Evolutionary conservation across 1,140 invertebrate genomes (phyloP).

Genomic region (Vanessa tameamea): DNA sequence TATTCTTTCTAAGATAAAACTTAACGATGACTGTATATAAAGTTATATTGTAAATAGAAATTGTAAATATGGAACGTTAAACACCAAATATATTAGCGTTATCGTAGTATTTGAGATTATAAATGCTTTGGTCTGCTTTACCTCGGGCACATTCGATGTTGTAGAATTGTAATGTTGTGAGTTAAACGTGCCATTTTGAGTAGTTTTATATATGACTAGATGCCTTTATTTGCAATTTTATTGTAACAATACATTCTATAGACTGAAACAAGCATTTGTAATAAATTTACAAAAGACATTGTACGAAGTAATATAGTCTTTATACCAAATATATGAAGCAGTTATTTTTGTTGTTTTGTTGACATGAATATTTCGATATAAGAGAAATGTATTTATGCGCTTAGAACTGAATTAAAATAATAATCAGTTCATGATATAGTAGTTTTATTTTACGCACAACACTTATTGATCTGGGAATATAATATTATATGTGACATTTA

Average conservation of each 20-base stretch:
- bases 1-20: slow-evolving; percentile 61
- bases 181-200: slow-evolving; percentile 49
- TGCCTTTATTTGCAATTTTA: slow-evolving; percentile 34
- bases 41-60: slow-evolving; percentile 50
- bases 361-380: slow-evolving; percentile 61
- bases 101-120: slow-evolving; percentile 48
- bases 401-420: slow-evolving; percentile 61
- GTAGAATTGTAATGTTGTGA: slow-evolving; percentile 42
- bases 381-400: slow-evolving; percentile 55
- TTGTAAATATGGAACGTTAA: slow-evolving; percentile 53
- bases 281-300: slow-evolving; percentile 68
- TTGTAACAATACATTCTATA: slow-evolving; percentile 41
- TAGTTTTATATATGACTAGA: slow-evolving; percentile 55
- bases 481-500: slow-evolving; percentile 54
- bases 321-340: slow-evolving; percentile 72
- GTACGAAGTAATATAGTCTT: slow-evolving; percentile 51
- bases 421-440: slow-evolving; percentile 51
- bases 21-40: slow-evolving; percentile 30
- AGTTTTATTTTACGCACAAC: slow-evolving; percentile 70
- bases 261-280: slow-evolving; percentile 66
- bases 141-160: slow-evolving; percentile 48
- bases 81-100: slow-evolving; percentile 69
- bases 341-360: slow-evolving; percentile 69
- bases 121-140: slow-evolving; percentile 66
- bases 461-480: slow-evolving; percentile 65